Percentiles rank a stretch among this genome's conserved stretches.
Evolutionary conservation across 2,888 invertebrate species (phyloP).

Genomic region (Eristalis pertinax): DNA sequence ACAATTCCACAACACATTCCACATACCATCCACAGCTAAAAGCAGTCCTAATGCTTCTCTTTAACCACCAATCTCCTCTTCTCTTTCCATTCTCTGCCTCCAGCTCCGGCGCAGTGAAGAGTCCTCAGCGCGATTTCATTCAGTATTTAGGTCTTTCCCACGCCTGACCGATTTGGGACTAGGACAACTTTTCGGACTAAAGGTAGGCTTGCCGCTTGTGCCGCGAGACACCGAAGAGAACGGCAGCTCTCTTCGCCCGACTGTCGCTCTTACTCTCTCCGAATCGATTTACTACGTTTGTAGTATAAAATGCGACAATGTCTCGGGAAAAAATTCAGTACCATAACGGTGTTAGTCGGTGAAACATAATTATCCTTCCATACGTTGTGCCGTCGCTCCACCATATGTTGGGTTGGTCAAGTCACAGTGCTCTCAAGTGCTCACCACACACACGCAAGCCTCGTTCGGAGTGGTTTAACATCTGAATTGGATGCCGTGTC

Average conservation of each 20-base stretch:
- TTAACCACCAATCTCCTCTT: neutral
- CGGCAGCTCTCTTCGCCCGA: neutral
- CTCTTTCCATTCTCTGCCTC: neutral
- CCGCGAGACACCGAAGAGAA: neutral
- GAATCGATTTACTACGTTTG: slow-evolving; percentile 64
- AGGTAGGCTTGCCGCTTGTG: slow-evolving; percentile 53
- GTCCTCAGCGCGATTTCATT: neutral
- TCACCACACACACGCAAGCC: neutral
- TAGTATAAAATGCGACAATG: slow-evolving; percentile 72
- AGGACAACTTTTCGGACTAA: slow-evolving; percentile 68
- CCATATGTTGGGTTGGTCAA: neutral
- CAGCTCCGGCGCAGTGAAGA: neutral
- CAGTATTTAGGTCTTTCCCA: slow-evolving; percentile 1
- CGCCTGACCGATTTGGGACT: slow-evolving; percentile 44
- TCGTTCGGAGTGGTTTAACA: no score
- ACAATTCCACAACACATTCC: neutral
- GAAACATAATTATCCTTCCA: slow-evolving; percentile 62
- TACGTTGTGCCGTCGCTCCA: slow-evolving; percentile 25
- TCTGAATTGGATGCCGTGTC: neutral
- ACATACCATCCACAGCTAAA: neutral
- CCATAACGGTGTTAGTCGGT: slow-evolving; percentile 67
- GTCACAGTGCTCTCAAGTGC: neutral
- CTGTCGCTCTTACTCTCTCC: slow-evolving; percentile 18
- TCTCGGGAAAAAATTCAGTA: slow-evolving; percentile 70
- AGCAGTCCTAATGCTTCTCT: neutral